Evolutionary conservation across 2,888 invertebrate species (phyloP), one percentile per base, ranked within the genome.

Genomic region (Homarus gammarus): DNA sequence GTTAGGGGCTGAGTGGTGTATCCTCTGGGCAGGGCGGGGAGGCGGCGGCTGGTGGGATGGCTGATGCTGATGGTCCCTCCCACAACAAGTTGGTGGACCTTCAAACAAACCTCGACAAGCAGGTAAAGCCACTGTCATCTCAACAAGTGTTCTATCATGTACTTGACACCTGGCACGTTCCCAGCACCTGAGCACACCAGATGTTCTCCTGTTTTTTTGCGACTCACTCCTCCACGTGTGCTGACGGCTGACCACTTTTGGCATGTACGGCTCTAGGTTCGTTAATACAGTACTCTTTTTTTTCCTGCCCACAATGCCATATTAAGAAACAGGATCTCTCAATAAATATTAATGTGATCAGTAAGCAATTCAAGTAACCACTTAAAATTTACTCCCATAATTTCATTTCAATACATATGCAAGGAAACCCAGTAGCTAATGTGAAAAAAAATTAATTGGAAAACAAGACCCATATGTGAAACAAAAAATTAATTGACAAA

Each of bases 41-140:
- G 27, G 70, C 56, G 22, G 40, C 84, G 31, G 31, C 89, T 12
- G 56, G 78, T 70, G 84, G 72, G 38, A 36, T 38, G 18, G 31
- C 36, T n/a, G 85, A 84, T 8, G 40, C 83, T 18, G 82, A 49
- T 44, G 78, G 75, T 22, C 38, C 89, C 38, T 73, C 81, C 6
- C 81, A 61, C 68, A 70, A 22, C 75, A 93, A 95, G 95, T 95
- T 97, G 93, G 95, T 96, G 93, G 97, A 97, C 94, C 96, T 97
- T 93, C 97, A 97, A 95, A 96, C 96, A 94, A 96, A 97, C 93
- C 95, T 97, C 94, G 97, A 97, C 94, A 97, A 97, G 94, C 97
- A 97, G 96, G 97, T 97, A 91, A 81, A 36, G 15, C 18, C 8
- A 27, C n/a, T n/a, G 12, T 12, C 49, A 33, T 31, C 44, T 27